Base-by-base conservation (phyloP, 30 jellyfish, hydroid and myxozoan genomes). In the Hydra vulgaris region DNA sequence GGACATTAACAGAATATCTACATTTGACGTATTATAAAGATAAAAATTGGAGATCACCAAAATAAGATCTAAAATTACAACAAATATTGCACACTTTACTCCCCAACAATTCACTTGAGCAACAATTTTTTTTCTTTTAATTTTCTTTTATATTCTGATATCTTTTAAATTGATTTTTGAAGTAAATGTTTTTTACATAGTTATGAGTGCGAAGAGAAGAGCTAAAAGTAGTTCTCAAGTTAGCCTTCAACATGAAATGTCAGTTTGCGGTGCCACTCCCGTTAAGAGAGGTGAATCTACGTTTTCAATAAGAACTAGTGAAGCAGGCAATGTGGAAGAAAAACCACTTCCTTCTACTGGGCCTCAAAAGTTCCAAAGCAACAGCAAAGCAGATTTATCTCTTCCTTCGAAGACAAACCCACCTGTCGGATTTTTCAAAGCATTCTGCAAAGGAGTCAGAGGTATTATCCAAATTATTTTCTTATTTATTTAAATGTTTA, bases 161-260 rank as follows among this genome's bases (percentile, higher is more conserved):
- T n/a, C n/a, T n/a, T n/a, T n/a, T n/a, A n/a, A 40, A 40, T 40
- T 40, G 5, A 40, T 40, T 40, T 40, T 40, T 3, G 25, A 20
- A 20, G n/a, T n/a, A n/a, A n/a, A n/a, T n/a, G n/a, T n/a, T n/a
- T n/a, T n/a, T n/a, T n/a, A n/a, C n/a, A n/a, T n/a, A n/a, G n/a
- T 74, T 15, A 89, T 89, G 97, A 89, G 95, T 76, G 97, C 85
- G 71, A 71, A 93, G 67, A 89, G 85, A 83, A 88, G 97, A 7
- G 68, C 90, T 24, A 84, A 84, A 74, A 85, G 77, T 72, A 94
- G 96, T 16, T 92, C 98, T 23, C 96, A 92, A 53, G 86, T 89
- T 0, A 92, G 98, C 83, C 96, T 87, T 40, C 95, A 92, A 27
- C 84, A 83, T 91, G 98, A 92, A 83, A 79, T 92, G 89, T 95